A percentile compares a stretch with the other conserved stretches of the same genome.
phyloP scores from a whole-genome alignment of 1,140 invertebrate genomes.

The Holotrichia oblita region DNA sequence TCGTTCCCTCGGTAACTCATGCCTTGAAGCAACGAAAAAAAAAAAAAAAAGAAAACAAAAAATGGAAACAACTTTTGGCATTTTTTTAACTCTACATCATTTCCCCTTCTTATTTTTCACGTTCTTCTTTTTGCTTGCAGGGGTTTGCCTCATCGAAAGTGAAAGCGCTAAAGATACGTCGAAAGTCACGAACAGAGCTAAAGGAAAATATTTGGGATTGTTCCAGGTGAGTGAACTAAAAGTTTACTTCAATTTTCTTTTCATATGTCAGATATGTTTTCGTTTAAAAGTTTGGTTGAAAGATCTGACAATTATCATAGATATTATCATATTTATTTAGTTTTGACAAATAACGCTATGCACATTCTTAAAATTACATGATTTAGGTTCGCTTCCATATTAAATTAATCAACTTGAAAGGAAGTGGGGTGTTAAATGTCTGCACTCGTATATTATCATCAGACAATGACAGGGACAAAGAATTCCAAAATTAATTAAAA shows the following conservation, averaged over 20 bases:
- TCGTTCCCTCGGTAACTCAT: not conserved
- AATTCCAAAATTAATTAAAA: no score
- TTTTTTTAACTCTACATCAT: not conserved
- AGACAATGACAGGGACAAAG: no score
- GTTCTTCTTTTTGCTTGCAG: slow-evolving; percentile 60
- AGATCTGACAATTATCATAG: no score
- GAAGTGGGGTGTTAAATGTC: no score
- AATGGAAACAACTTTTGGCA: not conserved
- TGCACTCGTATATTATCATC: no score
- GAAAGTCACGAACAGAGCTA: slow-evolving; percentile 70
- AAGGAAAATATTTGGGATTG: slow-evolving; percentile 73
- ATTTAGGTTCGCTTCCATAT: no score
- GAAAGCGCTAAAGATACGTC: slow-evolving; percentile 74
- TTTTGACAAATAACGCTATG: no score
- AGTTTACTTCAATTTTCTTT: not conserved
- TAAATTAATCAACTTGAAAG: no score
- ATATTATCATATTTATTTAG: no score
- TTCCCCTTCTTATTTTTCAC: not conserved
- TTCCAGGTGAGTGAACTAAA: slow-evolving; percentile 71
- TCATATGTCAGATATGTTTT: not conserved
- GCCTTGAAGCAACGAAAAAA: not conserved
- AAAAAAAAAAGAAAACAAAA: not conserved
- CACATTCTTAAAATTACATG: no score
- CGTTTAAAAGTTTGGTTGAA: no score
- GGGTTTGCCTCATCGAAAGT: slow-evolving; percentile 76